Conservation (phyloP, 2,113 vertebrate species). For the Corvus moneduloides region DNA sequence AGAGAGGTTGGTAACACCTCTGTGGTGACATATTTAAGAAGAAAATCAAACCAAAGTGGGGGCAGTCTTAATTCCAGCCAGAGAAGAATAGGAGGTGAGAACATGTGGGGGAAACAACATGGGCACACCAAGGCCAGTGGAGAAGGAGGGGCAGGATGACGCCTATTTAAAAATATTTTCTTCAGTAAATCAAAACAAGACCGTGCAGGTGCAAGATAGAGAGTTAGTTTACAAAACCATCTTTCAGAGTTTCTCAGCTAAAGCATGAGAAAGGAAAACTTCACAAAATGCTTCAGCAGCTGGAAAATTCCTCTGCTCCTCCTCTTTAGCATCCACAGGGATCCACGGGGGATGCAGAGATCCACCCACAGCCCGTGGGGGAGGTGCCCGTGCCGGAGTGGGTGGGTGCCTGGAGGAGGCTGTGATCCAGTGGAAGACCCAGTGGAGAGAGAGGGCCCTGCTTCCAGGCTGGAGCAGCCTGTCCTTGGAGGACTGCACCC, state of each 20-base stretch:
- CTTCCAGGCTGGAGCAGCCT: not conserved
- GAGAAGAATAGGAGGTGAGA: not conserved
- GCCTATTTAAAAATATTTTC: too few relatives aligned
- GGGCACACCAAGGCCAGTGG: not conserved
- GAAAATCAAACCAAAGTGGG: not conserved
- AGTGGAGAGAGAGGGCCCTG: too few relatives aligned
- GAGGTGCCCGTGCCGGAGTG: not conserved
- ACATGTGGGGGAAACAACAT: not conserved
- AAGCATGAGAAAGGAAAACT: too few relatives aligned
- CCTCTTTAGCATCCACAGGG: too few relatives aligned
- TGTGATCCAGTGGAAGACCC: not conserved
- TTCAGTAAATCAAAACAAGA: too few relatives aligned
- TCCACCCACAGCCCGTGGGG: not conserved
- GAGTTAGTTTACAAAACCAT: too few relatives aligned
- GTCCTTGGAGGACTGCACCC: not conserved
- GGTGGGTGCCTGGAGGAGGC: not conserved
- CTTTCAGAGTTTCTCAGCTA: too few relatives aligned
- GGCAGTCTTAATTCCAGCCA: not conserved
- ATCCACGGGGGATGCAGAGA: not conserved
- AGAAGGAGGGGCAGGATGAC: not conserved
- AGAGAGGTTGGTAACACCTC: fast-evolving
- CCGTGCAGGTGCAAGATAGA: too few relatives aligned
- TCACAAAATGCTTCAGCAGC: too few relatives aligned
- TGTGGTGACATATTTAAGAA: not conserved
- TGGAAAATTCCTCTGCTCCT: too few relatives aligned